phyloP scores from a whole-genome alignment of 2,797 vertebrate genomes.

The Pyrrhura leucotis region DNA sequence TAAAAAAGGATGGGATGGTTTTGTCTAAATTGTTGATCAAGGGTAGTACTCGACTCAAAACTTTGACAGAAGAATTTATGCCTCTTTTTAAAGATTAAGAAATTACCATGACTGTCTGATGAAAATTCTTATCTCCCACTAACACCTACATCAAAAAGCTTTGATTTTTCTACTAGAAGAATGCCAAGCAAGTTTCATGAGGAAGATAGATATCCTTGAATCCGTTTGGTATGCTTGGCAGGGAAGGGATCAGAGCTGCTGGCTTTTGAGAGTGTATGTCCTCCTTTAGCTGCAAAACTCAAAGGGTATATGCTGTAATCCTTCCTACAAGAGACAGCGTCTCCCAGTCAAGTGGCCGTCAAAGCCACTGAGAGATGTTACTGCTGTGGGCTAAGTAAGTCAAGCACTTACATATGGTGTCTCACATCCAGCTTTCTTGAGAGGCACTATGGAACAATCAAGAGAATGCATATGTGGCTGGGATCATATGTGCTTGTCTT shows the following conservation, averaged over 20 bases:
- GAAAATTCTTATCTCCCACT: conserved; percentile 15
- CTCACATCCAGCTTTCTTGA: neutral
- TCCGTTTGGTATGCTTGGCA: neutral
- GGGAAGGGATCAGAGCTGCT: neutral
- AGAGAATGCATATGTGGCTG: neutral
- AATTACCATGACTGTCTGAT: neutral
- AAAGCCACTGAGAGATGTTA: neutral
- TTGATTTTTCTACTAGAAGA: neutral
- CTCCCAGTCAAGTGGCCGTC: neutral
- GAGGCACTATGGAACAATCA: neutral
- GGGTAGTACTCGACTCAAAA: neutral
- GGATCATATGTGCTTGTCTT: neutral
- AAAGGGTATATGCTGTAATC: neutral
- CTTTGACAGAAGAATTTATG: neutral
- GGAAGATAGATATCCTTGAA: neutral
- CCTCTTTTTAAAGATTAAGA: neutral
- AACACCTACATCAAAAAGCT: conserved; percentile 15
- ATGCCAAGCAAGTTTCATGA: neutral
- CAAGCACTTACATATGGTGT: neutral
- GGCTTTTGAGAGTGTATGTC: neutral
- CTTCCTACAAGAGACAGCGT: neutral
- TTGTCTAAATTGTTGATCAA: neutral
- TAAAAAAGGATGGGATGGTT: neutral
- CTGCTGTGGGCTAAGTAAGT: neutral
- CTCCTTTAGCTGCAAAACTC: neutral